These are phyloP conservation scores for Agrochola lychnidis DNA, from an alignment of 2,888 invertebrate genomes.

Conservation along the genomic window DNA sequence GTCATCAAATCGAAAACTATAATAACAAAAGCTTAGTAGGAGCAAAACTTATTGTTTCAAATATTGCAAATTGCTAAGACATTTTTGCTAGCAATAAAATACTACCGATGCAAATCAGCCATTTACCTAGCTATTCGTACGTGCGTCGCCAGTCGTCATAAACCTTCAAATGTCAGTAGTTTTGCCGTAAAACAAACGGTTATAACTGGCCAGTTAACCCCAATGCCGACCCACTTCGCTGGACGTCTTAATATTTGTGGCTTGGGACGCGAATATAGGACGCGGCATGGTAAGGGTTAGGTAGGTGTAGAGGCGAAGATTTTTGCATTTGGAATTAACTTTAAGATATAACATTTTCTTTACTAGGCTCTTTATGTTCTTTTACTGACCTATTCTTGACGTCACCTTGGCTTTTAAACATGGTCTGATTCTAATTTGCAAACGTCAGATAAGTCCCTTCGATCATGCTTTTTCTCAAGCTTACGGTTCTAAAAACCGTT, in stretches of 20 bases:
- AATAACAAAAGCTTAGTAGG: neutral
- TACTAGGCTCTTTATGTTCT: no score
- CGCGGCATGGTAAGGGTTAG: constrained; percentile 32
- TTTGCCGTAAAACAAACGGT: constrained; percentile 58
- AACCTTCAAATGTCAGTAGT: constrained; percentile 62
- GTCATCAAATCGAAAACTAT: no score
- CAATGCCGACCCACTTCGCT: constrained; percentile 55
- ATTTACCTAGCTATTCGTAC: constrained; percentile 33
- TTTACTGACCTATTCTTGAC: neutral
- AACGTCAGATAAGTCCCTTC: neutral
- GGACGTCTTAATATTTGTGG: constrained; percentile 53
- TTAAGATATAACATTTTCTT: neutral
- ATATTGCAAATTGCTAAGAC: constrained; percentile 2
- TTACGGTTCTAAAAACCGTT: no score
- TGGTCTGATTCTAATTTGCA: neutral
- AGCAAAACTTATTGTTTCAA: neutral
- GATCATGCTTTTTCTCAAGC: neutral
- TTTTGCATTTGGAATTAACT: constrained; percentile 2
- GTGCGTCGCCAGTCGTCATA: constrained; percentile 42
- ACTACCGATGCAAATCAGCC: constrained; percentile 10
- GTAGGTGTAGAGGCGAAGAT: neutral
- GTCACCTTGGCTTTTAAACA: neutral
- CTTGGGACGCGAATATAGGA: constrained; percentile 40
- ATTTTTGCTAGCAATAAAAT: constrained; percentile 21
- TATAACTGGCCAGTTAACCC: constrained; percentile 56